These are phyloP conservation scores for Saturnia japonica DNA, from an alignment of 2,888 invertebrate species.

Conservation along the genomic window DNA sequence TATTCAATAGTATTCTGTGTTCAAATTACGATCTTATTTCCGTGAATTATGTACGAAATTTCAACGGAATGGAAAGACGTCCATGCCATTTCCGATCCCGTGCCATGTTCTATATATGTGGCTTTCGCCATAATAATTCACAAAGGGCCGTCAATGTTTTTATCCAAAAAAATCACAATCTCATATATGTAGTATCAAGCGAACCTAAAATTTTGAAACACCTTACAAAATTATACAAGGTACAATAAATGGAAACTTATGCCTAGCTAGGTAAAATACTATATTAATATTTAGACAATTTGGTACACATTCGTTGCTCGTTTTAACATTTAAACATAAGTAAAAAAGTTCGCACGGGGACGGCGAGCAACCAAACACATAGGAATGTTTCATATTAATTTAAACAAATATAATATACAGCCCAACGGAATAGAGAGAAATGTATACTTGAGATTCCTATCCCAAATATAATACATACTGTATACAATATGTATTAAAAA, in stretches of 20 bases:
- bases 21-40: no score
- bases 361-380: constrained; percentile 62
- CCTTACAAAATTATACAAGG: constrained; percentile 29
- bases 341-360: constrained; percentile 45
- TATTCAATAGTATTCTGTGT: no score
- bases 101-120: no score
- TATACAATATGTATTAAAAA: constrained; percentile 32
- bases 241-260: constrained; percentile 63
- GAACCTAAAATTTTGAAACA: constrained; percentile 18
- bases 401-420: constrained; percentile 13
- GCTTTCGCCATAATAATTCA: no score
- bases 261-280: constrained; percentile 71
- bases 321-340: constrained; percentile 54
- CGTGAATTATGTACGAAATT: no score
- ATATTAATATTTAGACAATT: constrained; percentile 68
- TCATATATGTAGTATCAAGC: constrained; percentile 1
- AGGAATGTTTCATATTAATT: constrained; percentile 63
- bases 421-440: constrained; percentile 29
- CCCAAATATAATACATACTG: constrained; percentile 35
- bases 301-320: constrained; percentile 81
- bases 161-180: constrained; percentile 20
- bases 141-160: constrained; percentile 20
- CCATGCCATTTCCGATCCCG: no score
- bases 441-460: constrained; percentile 55
- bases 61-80: no score